phyloP scores from a whole-genome alignment of 2,888 invertebrate species.

The Leucozona laternaria region DNA sequence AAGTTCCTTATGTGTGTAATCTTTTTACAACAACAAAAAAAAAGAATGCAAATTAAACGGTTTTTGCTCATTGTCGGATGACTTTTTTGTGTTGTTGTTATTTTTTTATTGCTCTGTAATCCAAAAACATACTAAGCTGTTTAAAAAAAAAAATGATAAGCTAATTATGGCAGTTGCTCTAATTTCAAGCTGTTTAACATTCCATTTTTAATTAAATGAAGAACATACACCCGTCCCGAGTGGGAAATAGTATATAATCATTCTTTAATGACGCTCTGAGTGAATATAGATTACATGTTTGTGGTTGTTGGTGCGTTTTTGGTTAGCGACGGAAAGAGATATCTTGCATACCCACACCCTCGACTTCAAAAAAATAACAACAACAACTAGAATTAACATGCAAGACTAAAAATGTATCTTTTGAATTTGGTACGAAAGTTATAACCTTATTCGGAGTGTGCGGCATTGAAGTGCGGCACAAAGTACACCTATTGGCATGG shows the following conservation, averaged over 20 bases:
- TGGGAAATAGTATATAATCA: constrained; percentile 21
- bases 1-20: constrained; percentile 35
- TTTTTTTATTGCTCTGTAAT: constrained; percentile 37
- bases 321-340: neutral
- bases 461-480: constrained; percentile 32
- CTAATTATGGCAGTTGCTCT: constrained; percentile 61
- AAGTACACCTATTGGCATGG: constrained; percentile 45
- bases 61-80: constrained; percentile 28
- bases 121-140: constrained; percentile 47
- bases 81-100: constrained; percentile 34
- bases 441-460: constrained; percentile 9
- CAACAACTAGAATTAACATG: constrained; percentile 13
- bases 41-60: constrained; percentile 69
- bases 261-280: constrained; percentile 28
- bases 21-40: constrained; percentile 43
- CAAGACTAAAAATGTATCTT: constrained; percentile 28
- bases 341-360: constrained; percentile 8
- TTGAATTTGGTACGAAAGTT: constrained; percentile 24
- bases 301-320: constrained; percentile 18
- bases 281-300: constrained; percentile 47
- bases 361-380: neutral
- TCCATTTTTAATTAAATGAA: constrained; percentile 10
- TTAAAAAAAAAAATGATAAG: constrained; percentile 65
- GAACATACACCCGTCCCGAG: neutral
- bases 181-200: constrained; percentile 60